Conservation (phyloP, 2,113 vertebrate species). For the Bubo blakistoni region DNA sequence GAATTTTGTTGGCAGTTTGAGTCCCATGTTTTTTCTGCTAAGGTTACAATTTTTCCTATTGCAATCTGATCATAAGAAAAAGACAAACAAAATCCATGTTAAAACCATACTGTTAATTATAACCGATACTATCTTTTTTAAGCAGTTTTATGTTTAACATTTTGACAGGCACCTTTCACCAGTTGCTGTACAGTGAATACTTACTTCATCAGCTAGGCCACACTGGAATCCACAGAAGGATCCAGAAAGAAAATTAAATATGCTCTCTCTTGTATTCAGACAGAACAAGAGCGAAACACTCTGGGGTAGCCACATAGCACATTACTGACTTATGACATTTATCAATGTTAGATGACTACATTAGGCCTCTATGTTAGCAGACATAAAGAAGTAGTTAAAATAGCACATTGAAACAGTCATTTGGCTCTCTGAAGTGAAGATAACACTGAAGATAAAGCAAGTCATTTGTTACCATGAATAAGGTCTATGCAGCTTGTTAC, state of each 20-base stretch:
- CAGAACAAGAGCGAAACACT: not conserved
- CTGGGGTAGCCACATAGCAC: not conserved
- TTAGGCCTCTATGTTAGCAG: not conserved
- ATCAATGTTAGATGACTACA: not conserved
- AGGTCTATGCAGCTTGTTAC: not conserved
- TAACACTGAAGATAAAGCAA: not conserved
- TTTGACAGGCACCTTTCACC: not conserved
- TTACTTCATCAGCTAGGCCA: not conserved
- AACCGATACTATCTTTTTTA: accelerated
- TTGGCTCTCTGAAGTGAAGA: not conserved
- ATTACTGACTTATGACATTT: not conserved
- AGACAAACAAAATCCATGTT: not conserved
- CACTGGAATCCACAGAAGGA: not conserved
- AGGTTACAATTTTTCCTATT: not conserved
- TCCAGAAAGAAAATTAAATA: not conserved
- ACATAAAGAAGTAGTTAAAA: not conserved
- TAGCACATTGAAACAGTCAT: not conserved
- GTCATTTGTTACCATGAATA: not conserved
- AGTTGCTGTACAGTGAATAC: not conserved
- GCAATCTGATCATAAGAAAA: not conserved
- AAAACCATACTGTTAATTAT: not conserved
- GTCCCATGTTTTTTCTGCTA: not conserved
- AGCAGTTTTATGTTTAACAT: not conserved
- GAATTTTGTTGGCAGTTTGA: not conserved
- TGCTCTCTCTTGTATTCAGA: not conserved